Conservation (phyloP, 2,888 invertebrate species). For the Mechanitis messenoides region DNA sequence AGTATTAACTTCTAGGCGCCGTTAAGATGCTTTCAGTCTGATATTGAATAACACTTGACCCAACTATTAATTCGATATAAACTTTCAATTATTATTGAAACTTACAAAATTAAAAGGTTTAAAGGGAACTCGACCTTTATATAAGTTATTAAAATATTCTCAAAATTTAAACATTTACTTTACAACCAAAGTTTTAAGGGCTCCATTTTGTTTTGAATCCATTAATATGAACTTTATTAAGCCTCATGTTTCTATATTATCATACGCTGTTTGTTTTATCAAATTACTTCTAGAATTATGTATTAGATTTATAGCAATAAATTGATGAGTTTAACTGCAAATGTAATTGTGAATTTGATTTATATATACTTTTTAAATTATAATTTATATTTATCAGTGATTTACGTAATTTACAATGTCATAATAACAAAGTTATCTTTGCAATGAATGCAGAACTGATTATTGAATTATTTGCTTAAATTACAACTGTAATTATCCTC, state of each 20-base stretch:
- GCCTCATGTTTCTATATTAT: constrained; percentile 10
- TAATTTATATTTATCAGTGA: too few species aligned
- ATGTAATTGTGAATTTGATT: too few species aligned
- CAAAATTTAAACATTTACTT: constrained; percentile 20
- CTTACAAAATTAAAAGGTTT: constrained; percentile 9
- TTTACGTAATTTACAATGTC: too few species aligned
- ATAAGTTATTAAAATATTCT: constrained; percentile 22
- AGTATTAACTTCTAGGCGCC: not conserved
- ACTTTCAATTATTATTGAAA: constrained; percentile 1
- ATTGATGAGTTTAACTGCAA: too few species aligned
- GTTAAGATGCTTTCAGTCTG: not conserved
- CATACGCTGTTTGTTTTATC: not conserved
- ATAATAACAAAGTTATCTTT: too few species aligned
- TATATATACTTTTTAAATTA: too few species aligned
- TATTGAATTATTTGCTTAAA: too few species aligned
- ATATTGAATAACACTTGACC: constrained; percentile 1
- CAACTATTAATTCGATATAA: not conserved
- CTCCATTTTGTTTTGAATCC: constrained; percentile 16
- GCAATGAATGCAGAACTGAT: too few species aligned
- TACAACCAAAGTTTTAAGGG: constrained; percentile 19
- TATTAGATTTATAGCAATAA: not conserved
- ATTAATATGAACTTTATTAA: constrained; percentile 18
- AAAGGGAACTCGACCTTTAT: constrained; percentile 20
- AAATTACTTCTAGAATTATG: not conserved
- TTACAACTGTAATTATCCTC: too few species aligned